phyloP scores from a whole-genome alignment of 2,797 vertebrate genomes.

The Sebastolobus alascanus region DNA sequence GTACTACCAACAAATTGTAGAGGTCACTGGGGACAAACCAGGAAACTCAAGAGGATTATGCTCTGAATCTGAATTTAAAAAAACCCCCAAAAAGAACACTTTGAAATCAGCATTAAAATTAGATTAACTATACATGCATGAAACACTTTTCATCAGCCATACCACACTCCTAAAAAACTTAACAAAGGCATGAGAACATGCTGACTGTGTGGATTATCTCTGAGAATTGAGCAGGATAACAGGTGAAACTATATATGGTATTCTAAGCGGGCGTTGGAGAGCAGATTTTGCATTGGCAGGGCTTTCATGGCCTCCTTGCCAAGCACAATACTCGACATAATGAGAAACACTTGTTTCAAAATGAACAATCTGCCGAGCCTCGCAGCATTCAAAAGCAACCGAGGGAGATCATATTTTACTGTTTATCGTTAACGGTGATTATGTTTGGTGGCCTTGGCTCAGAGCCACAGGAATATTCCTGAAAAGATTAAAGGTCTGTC shows the following conservation, averaged over 20 bases:
- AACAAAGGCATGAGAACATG: conserved; percentile 59
- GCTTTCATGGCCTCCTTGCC: conserved; percentile 61
- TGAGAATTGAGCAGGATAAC: conserved; percentile 71
- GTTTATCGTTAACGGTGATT: conserved; percentile 63
- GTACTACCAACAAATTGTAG: conserved; percentile 1
- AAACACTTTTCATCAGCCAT: conserved; percentile 26
- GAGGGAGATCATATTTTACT: conserved; percentile 47
- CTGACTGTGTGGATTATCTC: conserved; percentile 69
- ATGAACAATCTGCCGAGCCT: conserved; percentile 69
- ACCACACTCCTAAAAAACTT: conserved; percentile 37
- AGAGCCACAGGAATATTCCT: conserved; percentile 38
- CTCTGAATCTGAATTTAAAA: conserved; percentile 17
- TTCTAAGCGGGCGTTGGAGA: conserved; percentile 80
- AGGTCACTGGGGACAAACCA: conserved; percentile 44
- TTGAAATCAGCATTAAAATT: conserved; percentile 26
- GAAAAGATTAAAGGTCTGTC: conserved; percentile 36
- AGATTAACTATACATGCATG: conserved; percentile 27
- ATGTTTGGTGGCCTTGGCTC: conserved; percentile 59
- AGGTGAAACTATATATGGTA: conserved; percentile 85
- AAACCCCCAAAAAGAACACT: neutral
- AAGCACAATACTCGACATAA: conserved; percentile 83
- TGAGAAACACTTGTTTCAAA: conserved; percentile 82
- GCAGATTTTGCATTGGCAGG: conserved; percentile 79
- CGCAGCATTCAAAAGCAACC: conserved; percentile 68
- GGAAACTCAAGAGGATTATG: conserved; percentile 12